Base-by-base conservation (phyloP, 2,113 vertebrate species). In the Aspiorhynchus laticeps region DNA sequence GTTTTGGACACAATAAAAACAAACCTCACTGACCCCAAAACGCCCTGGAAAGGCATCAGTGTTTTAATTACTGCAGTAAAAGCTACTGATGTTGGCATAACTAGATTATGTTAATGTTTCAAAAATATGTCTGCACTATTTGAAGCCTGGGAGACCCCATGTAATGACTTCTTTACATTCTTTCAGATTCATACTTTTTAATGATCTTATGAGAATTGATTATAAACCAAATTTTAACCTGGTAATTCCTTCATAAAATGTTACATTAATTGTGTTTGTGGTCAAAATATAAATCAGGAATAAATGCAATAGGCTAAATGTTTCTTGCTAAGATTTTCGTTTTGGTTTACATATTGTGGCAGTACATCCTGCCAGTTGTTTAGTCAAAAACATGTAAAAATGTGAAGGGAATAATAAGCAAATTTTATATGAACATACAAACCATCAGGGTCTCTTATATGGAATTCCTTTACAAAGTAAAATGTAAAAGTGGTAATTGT, bases 1-100 rank as follows among this genome's bases (percentile, higher is more conserved):
- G 83, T 65, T 73, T 53, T 67, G 75, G 77, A 79, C 76, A 71
- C 76, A 87, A 36, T 75, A 82, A 48, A 89, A 83, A 74, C 67
- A 86, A 78, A 65, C 46, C 73, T 69, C 12, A 69, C 31, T 84
- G 80, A 83, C 59, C 48, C 41, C 67, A 43, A 56, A 89, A 78
- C 4, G 33, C 2, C 36, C 77, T 77, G 33, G 19, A 51, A 84
- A 75, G 46, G 65, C 28, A 26, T 59, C 51, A 41, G 33, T 8
- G 6, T 67, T 56, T 12, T 76, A 48, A 81, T 84, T 80, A 80
- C 28, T 24, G 69, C 63, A 83, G 26, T 56, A 78, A 83, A 63
- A 59, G 14, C 51, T 79, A n/a, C 36, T 67, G 71, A 73, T 56
- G 26, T 74, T 69, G 41, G 75, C 43, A 74, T 79, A 43, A 43